Evolutionary conservation across 2,888 invertebrate species (phyloP), one percentile per base, ranked within the genome.

Genomic region (Plebejus melissa): DNA sequence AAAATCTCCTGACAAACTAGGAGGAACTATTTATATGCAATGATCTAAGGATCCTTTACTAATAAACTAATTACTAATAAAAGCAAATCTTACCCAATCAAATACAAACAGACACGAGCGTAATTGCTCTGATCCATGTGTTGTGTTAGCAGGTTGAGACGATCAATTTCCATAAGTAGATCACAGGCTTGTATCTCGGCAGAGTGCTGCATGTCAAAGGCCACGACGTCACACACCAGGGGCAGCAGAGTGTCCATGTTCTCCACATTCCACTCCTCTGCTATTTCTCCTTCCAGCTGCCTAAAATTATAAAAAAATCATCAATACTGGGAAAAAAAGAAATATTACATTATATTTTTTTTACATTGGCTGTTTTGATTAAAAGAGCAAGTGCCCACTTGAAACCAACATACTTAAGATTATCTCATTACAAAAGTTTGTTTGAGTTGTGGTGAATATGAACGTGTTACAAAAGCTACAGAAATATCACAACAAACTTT

Each of bases 171-270:
- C 97, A 99, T 99, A 0, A 99, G 94, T 77, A 99, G 93, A 92
- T 99, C 99, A 88, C 99, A 99, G 0, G 99, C 99, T 90, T 99
- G 99, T 0, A 99, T 98, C 91, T 99, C 99, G 1, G 99, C 99
- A 84, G 99, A 99, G 89, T 99, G 99, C 79, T 96, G 96, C 97
- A 99, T 98, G 86, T 99, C 98, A 88, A 99, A 99, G 0, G 97
- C 95, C 38, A 99, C 96, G 74, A 99, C 98, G 86, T 98, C 97
- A 77, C 96, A 95, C 1, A 98, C 97, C 76, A 99, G 90, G 3
- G 95, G 94, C 77, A 97, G 93, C 57, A 99, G 90, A 75, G 95
- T 94, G 36, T 94, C 94, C 89, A 88, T 90, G 72, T 91, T 93
- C 6, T 91, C 91, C 76, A 87, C 83, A 80, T 90, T 91, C 97